A percentile compares a stretch with the other conserved stretches of the same genome.
Evolutionary conservation across 2,797 vertebrate genomes (phyloP).

Genomic region (Sternarchorhynchus goeldii): DNA sequence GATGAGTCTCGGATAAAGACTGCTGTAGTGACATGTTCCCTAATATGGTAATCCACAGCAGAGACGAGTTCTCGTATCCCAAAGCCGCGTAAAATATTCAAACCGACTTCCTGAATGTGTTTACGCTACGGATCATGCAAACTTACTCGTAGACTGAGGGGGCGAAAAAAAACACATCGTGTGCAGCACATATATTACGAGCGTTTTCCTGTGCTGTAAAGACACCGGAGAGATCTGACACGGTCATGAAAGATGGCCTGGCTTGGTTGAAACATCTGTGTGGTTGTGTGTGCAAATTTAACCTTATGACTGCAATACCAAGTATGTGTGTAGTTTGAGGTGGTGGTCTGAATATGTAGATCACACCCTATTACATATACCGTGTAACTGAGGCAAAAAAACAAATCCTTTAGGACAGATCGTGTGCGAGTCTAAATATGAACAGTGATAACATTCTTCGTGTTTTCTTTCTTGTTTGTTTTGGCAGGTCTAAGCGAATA

Average conservation of each 20-base stretch:
- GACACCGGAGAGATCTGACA: constrained; percentile 14
- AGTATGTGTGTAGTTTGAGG: constrained; percentile 2
- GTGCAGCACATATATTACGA: neutral
- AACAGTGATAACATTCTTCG: too few species aligned
- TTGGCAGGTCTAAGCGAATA: too few species aligned
- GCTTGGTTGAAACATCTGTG: constrained; percentile 9
- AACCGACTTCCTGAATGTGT: neutral
- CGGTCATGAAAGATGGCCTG: constrained; percentile 14
- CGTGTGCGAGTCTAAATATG: too few species aligned
- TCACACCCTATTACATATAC: neutral
- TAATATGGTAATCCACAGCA: constrained; percentile 44
- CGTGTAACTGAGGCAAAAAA: neutral
- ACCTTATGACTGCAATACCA: neutral
- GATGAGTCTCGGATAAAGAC: constrained; percentile 11
- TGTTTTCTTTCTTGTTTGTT: too few species aligned
- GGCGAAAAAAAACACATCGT: neutral
- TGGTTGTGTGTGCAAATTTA: neutral
- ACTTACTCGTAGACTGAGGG: neutral
- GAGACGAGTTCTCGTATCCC: neutral
- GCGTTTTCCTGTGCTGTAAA: neutral
- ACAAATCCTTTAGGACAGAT: neutral
- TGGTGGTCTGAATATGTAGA: constrained; percentile 3
- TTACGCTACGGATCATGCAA: neutral
- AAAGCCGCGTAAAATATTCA: neutral
- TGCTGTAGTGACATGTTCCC: constrained; percentile 10